Base-by-base conservation (phyloP, 2,888 invertebrate genomes). In the Diabrotica balteata region DNA sequence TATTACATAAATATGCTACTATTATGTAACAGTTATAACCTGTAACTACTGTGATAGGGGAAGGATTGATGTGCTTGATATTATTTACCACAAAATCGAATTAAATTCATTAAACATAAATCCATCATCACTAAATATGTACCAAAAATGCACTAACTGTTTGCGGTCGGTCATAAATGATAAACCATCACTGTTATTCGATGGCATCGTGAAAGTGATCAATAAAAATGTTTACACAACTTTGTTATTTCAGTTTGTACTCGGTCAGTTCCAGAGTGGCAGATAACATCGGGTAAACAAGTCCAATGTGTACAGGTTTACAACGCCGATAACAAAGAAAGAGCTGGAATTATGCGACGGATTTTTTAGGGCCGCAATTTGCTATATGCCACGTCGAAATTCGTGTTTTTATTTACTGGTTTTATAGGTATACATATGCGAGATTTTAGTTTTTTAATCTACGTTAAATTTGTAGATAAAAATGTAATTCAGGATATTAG, bases 281-380 rank as follows among this genome's bases (percentile, higher is more conserved):
- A 65, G 68, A 68, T 65, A 68, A 64, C 61, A 68, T 68, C 68
- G 42, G 45, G 61, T 61, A 68, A 68, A 68, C 68, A 68, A 59
- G 52, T 45, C 58, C 43, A 52, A 63, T 60, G 57, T 52, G 59
- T 55, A 60, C 51, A 54, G 50, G 60, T 64, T 62, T 65, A 50
- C 54, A 50, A 17, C 46, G 61, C 43, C 10, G 67, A 63, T 63
- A 67, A 60, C 63, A 62, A 50, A 52, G 58, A 58, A 66, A 58
- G 52, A 52, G 51, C 22, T 51, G 45, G 52, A 47, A 59, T 63
- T 59, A 51, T 49, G 47, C n/a, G 8, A 42, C 43, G 51, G 46
- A 59, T 62, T 57, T 62, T 54, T 43, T 43, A 49, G 46, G 9
- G 62, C 45, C 44, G 53, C 49, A 67, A 67, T 62, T 66, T 9